Evolutionary conservation across 2,113 vertebrate species (phyloP), one percentile per base, ranked within the genome.

Genomic region (Peucedramus taeniatus): DNA sequence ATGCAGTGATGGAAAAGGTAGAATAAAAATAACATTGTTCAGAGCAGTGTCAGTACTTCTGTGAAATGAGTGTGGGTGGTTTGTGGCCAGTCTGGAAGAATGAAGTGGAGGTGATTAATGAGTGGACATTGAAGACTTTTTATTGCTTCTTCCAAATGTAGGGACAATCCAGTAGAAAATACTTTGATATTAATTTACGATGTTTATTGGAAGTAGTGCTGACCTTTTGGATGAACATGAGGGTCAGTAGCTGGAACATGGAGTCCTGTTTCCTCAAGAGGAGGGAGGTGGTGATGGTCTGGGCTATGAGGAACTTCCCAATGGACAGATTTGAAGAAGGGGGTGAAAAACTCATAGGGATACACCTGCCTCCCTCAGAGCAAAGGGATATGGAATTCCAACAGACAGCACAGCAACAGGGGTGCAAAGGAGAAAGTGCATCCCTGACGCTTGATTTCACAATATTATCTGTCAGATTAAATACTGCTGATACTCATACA

Each of bases 351-450:
- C 51, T 82, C 33, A 13, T 13, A 19, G n/a, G 23, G 37, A 19
- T 31, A 7, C 10, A 11, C 13, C 71, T 86, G 33, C 40, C 31
- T 71, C 15, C 15, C 13, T 21, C 47, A 16, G 35, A 57, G n/a
- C 44, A 51, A 39, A 68, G 21, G 35, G 53, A 8, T 56, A 0
- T 24, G 59, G 68, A 79, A 47, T 83, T 21, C 18, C 1, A 4
- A 10, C n/a, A 68, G 57, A 9, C 42, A 65, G 50, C 54, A 17
- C 42, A 54, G 13, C 3, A 3, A 5, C 8, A 10, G 0, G 1
- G 37, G 11, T 15, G 7, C 35, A 39, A 4, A 50, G 31, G 69
- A 42, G 8, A 53, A 80, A 28, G 49, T 45, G 42, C 57, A 26
- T 64, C 56, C 66, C 56, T 40, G 53, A 39, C 59, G 11, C 81